These are phyloP conservation scores for Spizella passerina DNA, from an alignment of 2,797 vertebrate genomes.

Conservation along the genomic window DNA sequence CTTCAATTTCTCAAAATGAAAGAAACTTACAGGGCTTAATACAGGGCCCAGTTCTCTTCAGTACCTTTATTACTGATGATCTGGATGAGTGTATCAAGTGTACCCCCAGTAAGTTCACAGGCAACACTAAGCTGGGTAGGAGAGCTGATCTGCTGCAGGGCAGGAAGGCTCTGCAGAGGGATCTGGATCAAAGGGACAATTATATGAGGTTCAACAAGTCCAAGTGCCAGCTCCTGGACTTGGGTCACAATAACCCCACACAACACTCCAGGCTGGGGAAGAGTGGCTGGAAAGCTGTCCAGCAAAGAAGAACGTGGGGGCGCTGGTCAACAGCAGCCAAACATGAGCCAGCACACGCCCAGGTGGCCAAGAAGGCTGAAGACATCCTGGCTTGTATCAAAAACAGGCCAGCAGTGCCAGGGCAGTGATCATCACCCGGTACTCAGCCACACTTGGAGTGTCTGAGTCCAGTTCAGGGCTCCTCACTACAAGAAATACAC, in stretches of 20 bases:
- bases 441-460: background rate
- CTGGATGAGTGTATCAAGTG: background rate
- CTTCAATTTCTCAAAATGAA: background rate
- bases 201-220: background rate
- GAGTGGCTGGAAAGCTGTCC: background rate
- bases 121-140: background rate
- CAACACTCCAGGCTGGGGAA: background rate
- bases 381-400: background rate
- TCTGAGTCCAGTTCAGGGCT: background rate
- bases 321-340: fast-evolving
- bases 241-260: background rate
- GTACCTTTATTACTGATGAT: background rate
- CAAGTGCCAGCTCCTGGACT: background rate
- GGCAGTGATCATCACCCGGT: background rate
- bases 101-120: background rate
- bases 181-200: background rate
- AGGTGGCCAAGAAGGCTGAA: background rate
- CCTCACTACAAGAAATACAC: background rate
- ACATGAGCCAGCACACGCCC: fast-evolving
- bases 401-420: background rate
- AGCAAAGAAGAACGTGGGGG: background rate
- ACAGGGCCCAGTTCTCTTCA: background rate
- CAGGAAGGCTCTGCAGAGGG: background rate
- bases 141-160: background rate
- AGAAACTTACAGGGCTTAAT: background rate